Conservation (phyloP, 2,888 invertebrate genomes). For the Exephanes ischioxanthus region DNA sequence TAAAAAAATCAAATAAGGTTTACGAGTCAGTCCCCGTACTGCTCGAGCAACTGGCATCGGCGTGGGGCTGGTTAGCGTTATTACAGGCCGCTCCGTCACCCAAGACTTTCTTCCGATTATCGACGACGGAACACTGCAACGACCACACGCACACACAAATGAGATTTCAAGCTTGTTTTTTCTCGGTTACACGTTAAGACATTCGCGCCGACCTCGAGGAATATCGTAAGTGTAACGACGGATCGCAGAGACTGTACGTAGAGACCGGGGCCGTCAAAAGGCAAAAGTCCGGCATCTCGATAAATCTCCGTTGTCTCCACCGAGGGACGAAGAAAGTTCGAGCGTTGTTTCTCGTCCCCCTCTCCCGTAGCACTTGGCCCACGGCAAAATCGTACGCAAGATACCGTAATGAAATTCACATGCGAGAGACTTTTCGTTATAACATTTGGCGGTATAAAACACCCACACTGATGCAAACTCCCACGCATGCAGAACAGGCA, state of each 20-base stretch:
- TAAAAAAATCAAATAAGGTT: constrained; percentile 7
- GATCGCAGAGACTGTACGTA: not conserved
- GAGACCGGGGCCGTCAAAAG: not conserved
- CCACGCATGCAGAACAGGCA: constrained; percentile 30
- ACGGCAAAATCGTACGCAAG: constrained; percentile 13
- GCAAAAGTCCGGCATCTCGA: constrained; percentile 17
- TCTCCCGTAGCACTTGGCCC: not conserved
- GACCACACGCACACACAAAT: constrained; percentile 2
- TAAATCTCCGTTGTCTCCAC: constrained; percentile 28
- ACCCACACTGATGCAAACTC: constrained; percentile 36
- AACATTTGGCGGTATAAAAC: constrained; percentile 26
- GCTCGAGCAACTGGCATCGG: constrained; percentile 23
- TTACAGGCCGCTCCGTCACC: constrained; percentile 52
- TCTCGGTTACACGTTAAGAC: not conserved
- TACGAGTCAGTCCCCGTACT: not conserved
- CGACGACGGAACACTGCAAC: constrained; percentile 50
- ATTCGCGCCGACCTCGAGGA: not conserved
- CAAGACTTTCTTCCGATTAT: constrained; percentile 59
- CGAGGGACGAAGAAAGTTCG: constrained; percentile 59
- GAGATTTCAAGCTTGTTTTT: not conserved
- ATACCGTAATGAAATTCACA: constrained; percentile 14
- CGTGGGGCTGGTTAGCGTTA: constrained; percentile 55
- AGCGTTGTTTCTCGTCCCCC: not conserved
- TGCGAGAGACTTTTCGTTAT: not conserved
- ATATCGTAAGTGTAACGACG: constrained; percentile 4